Evolutionary conservation across 2,797 vertebrate genomes (phyloP).

Genomic region (Ceyx erithaca): DNA sequence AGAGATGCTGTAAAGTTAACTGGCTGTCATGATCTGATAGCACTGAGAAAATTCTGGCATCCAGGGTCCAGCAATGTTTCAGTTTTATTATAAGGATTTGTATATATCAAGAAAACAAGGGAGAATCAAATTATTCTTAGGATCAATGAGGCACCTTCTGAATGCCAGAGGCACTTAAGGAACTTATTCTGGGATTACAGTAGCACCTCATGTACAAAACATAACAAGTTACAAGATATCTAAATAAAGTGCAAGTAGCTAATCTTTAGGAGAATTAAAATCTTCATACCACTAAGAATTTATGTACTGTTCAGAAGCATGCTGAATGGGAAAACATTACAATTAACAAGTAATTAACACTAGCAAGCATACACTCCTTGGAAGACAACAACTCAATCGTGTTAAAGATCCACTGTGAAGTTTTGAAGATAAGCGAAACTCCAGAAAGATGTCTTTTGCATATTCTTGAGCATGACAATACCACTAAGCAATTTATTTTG

Average conservation of each 20-base stretch:
- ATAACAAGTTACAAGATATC: not conserved
- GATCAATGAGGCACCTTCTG: not conserved
- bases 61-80: not conserved
- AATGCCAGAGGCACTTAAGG: not conserved
- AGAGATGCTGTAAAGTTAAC: not conserved
- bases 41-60: not conserved
- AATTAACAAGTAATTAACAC: not conserved
- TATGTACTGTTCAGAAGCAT: not conserved
- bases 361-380: not conserved
- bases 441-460: not conserved
- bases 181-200: not conserved
- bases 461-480: not conserved
- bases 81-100: not conserved
- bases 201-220: not conserved
- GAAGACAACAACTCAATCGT: not conserved
- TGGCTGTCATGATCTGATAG: not conserved
- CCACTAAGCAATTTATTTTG: not conserved
- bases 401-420: not conserved
- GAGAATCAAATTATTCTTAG: not conserved
- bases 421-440: not conserved
- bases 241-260: not conserved
- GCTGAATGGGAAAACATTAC: not conserved
- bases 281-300: not conserved
- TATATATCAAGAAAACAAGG: not conserved
- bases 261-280: not conserved